Base-by-base conservation (phyloP, 2,113 vertebrate genomes). In the Chrysemys picta region DNA sequence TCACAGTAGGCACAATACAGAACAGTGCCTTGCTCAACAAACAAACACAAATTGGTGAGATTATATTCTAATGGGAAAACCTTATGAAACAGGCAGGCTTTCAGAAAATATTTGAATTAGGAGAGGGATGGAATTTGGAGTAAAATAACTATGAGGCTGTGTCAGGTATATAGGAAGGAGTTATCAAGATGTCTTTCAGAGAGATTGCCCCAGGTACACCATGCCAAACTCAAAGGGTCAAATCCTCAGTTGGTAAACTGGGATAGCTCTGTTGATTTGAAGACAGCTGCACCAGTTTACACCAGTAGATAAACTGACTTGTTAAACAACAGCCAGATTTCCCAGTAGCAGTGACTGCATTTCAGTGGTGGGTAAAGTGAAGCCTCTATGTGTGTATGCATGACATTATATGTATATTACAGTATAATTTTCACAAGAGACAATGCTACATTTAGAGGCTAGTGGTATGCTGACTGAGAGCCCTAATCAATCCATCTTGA, bases 381-480 rank as follows among this genome's bases (percentile, higher is more conserved):
- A 84, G 85, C 57, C 14, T 84, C 2, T 13, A 65, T 92, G 16
- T 69, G 62, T 93, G 38, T 22, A 91, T 62, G 50, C 47, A 75
- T 83, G 88, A 95, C 2, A 35, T 91, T 94, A 45, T 76, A 45
- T 47, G 93, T 93, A 72, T 91, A n/a, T 35, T 27, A n/a, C n/a
- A 56, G 80, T 59, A 38, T 72, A 54, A 56, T 91, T 95, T 95
- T 91, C 65, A 31, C 42, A 53, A 59, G 57, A 29, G 53, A 89
- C 90, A 96, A 83, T 76, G 22, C 24, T 0, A 5, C 1, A 0
- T 35, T 83, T 75, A 86, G 52, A 89, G 94, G 85, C 80, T 87
- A 85, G 52, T 35, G 24, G 54, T 87, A 95, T 96, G 88, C 85
- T 56, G 86, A n/a, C 59, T 88, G 31, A 89, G 90, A 82, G 89